Evolutionary conservation across 2,797 vertebrate genomes (phyloP), one percentile per base, ranked within the genome.

Genomic region (Jordanella pulchra): DNA sequence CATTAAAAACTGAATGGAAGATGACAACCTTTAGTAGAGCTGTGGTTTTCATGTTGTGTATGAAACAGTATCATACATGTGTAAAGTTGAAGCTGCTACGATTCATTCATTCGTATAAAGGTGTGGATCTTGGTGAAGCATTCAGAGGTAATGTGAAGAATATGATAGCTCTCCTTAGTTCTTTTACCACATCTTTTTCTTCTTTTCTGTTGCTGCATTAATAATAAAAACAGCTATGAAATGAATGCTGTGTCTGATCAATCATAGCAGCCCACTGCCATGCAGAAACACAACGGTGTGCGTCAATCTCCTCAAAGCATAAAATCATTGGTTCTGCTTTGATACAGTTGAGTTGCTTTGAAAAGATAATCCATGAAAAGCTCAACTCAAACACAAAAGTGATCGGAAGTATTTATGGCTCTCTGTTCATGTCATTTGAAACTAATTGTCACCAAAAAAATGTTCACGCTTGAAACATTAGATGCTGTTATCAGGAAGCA

Each of bases 391-490:
- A 73, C 63, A 67, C 51, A 64, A n/a, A 11, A 71, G 58, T 65
- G 71, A 86, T 21, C 68, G 75, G 25, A 77, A 67, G 56, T 69
- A 14, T 77, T 77, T 51, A 65, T 61, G 74, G 65, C 21, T 63
- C 60, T 77, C 68, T 72, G 66, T 71, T 76, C 58, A 44, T 35
- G 77, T 77, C 71, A 78, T 64, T 65, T 32, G 53, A 84, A 76
- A 79, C 73, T 61, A 65, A 78, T 83, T 81, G 75, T 81, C 81
- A 78, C 68, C 72, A 76, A 84, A 82, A 71, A 84, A 71, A 89
- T 87, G 81, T 71, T 74, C 83, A 87, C 65, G 50, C 73, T 64
- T 66, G 54, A 63, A 81, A 73, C 69, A 71, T 63, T 53, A 54
- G 25, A 61, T 70, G 71, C 69, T 71, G 72, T 82, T 73, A 73